Evolutionary conservation across 2,113 vertebrate genomes (phyloP), one percentile per base, ranked within the genome.

Genomic region (Arvicanthis niloticus): DNA sequence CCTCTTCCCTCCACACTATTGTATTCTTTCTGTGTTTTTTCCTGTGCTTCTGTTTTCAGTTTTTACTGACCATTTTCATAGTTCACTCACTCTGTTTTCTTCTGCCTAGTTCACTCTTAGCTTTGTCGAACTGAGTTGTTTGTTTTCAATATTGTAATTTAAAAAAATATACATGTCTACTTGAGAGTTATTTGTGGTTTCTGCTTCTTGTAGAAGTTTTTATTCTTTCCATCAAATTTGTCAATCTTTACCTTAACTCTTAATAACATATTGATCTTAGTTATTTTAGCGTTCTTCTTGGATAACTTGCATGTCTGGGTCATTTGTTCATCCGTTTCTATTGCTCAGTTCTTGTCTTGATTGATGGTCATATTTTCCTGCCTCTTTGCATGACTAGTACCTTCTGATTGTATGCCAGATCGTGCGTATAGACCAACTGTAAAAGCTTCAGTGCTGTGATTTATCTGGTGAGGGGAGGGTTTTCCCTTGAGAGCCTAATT

Each of bases 361-460:
- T 93, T 51, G 42, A 78, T 93, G 22, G 19, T 91, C 45, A 86
- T 4, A 72, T 91, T 87, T 91, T 89, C 73, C n/a, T 94, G 17
- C n/a, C 56, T 93, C 53, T 94, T 76, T 94, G 77, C 73, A 73
- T 94, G 67, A 91, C 31, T 73, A 88, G 45, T 72, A 92, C 60
- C 93, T 90, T 97, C 89, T 82, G 42, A 92, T 48, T 96, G 10
- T 72, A 58, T 92, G n/a, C 91, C 45, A 94, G 78, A 81, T 5
- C 1, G 56, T 76, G 5, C 53, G 4, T 87, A 60, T 77, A 77
- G 89, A 95, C 90, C 26, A 70, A n/a, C 11, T 88, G 34, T 77
- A 91, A 70, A 95, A n/a, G 40, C 37, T 91, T 86, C 16, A 87
- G 34, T 19, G 91, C 22, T 93, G 3, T 73, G 58, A 48, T 94